Conservation (phyloP, 2,888 invertebrate genomes). For the Limnephilus auricula region DNA sequence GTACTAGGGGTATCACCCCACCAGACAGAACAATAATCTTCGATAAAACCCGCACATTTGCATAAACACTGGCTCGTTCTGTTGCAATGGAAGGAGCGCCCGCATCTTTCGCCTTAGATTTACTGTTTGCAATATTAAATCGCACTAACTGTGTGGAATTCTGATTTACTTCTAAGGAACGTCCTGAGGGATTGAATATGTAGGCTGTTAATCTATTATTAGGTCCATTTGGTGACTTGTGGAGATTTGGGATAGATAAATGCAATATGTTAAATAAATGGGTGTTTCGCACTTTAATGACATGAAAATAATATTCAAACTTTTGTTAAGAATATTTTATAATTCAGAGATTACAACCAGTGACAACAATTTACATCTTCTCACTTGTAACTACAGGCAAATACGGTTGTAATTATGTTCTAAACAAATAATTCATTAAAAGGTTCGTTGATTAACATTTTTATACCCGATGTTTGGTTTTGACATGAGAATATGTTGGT, state of each 20-base stretch:
- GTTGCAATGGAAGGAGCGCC: slow-evolving; percentile 56
- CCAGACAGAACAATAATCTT: slow-evolving; percentile 77
- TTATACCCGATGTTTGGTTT: too few species aligned
- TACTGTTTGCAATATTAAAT: slow-evolving; percentile 57
- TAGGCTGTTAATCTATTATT: slow-evolving; percentile 40
- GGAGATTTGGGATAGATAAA: slow-evolving; percentile 33
- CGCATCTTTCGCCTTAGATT: slow-evolving; percentile 61
- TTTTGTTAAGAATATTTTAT: too few species aligned
- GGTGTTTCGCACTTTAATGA: background rate
- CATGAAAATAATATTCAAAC: too few species aligned
- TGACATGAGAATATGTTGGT: too few species aligned
- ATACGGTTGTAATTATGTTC: too few species aligned
- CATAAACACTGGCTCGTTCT: slow-evolving; percentile 69
- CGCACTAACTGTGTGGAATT: slow-evolving; percentile 37
- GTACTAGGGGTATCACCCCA: slow-evolving; percentile 58
- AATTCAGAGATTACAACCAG: too few species aligned
- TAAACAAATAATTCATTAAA: too few species aligned
- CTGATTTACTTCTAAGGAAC: slow-evolving; percentile 28
- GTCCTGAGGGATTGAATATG: slow-evolving; percentile 38
- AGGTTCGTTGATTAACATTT: too few species aligned
- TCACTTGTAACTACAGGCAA: too few species aligned
- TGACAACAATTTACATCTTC: too few species aligned
- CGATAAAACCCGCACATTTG: slow-evolving; percentile 81
- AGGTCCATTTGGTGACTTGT: slow-evolving; percentile 26
- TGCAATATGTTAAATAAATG: slow-evolving; percentile 27